Conservation (phyloP, 2,797 vertebrate genomes). For the Phalloptychus januarius region DNA sequence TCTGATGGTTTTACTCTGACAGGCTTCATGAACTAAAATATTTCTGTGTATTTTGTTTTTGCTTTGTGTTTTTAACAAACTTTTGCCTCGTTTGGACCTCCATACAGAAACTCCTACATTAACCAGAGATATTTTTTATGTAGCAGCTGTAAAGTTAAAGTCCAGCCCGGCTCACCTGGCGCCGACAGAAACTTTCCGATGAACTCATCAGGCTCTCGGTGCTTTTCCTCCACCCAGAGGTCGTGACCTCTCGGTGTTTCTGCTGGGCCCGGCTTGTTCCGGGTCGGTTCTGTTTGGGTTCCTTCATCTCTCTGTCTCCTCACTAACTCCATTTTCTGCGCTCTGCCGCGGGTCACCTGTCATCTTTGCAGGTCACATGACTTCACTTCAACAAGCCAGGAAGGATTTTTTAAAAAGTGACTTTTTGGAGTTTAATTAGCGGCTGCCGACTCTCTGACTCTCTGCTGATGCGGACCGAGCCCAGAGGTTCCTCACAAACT, state of each 20-base stretch:
- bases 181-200: neutral
- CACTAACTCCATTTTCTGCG: slow-evolving; percentile 63
- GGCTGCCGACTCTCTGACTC: slow-evolving; percentile 46
- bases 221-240: neutral
- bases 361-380: slow-evolving; percentile 59
- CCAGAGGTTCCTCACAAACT: slow-evolving; percentile 39
- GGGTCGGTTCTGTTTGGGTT: neutral
- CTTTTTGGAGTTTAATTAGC: slow-evolving; percentile 61
- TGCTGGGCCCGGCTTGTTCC: neutral
- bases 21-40: too few species aligned
- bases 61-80: too few species aligned
- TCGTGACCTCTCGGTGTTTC: neutral
- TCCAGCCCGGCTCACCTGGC: neutral
- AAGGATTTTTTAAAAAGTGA: slow-evolving; percentile 14
- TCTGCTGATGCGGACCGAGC: slow-evolving; percentile 50
- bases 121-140: too few species aligned
- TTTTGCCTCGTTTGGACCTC: too few species aligned
- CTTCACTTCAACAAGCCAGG: slow-evolving; percentile 32
- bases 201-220: neutral
- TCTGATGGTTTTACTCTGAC: too few species aligned
- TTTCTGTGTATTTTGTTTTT: too few species aligned
- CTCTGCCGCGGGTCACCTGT: slow-evolving; percentile 54
- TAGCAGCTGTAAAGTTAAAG: too few species aligned
- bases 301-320: neutral
- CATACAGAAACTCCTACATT: too few species aligned